phyloP scores from a whole-genome alignment of 2,888 invertebrate species.

The Phoronis australis region DNA sequence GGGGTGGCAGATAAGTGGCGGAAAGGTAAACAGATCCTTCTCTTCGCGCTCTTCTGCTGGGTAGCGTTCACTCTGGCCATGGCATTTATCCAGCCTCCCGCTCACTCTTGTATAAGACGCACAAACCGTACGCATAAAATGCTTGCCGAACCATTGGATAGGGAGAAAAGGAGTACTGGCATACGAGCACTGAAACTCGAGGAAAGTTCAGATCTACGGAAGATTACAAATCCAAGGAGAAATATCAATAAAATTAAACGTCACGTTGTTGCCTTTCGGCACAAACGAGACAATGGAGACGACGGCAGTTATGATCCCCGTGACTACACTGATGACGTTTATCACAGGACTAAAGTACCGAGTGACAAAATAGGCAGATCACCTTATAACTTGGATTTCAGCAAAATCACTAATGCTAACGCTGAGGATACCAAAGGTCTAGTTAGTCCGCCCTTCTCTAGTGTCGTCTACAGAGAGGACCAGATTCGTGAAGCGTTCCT shows the following conservation, averaged over 20 bases:
- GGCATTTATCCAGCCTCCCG: slow-evolving; percentile 90
- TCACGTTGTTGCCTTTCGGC: too few species aligned
- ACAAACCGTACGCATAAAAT: slow-evolving; percentile 59
- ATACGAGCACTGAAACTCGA: not conserved
- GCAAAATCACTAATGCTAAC: slow-evolving; percentile 29
- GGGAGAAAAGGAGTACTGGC: not conserved
- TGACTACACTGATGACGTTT: not conserved
- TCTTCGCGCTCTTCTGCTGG: slow-evolving; percentile 90
- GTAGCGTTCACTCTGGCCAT: slow-evolving; percentile 93
- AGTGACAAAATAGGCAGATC: slow-evolving; percentile 17
- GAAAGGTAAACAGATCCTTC: slow-evolving; percentile 64
- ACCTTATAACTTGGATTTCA: slow-evolving; percentile 25
- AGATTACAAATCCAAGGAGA: not conserved
- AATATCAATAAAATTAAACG: too few species aligned
- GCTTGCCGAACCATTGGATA: slow-evolving; percentile 17
- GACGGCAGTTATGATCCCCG: not conserved
- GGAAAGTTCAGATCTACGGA: not conserved
- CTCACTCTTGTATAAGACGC: slow-evolving; percentile 79
- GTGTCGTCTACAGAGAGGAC: slow-evolving; percentile 78
- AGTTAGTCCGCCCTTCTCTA: slow-evolving; percentile 79
- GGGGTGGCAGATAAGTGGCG: slow-evolving; percentile 78
- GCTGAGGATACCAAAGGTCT: slow-evolving; percentile 25
- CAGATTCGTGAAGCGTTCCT: slow-evolving; percentile 96
- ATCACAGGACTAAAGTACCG: not conserved
- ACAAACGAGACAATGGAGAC: too few species aligned